Conservation (phyloP, 2,888 invertebrate species). For the Diplazon laetatorius region DNA sequence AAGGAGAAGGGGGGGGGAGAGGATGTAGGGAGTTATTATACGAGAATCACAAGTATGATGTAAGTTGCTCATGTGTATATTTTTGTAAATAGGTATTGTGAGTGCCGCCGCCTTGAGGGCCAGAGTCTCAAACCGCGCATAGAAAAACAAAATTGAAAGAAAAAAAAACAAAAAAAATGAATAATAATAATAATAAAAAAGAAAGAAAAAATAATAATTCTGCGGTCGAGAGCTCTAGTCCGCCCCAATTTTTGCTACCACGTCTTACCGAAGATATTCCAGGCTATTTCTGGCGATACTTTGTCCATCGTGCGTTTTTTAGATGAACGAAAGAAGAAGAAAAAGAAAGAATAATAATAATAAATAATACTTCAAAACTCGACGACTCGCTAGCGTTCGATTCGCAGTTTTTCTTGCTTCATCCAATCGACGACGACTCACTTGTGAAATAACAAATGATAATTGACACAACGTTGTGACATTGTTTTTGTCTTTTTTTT, state of each 20-base stretch:
- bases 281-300: slow-evolving; percentile 71
- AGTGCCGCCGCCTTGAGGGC: slow-evolving; percentile 80
- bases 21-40: slow-evolving; percentile 52
- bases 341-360: too few species aligned
- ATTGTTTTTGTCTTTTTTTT: too few species aligned
- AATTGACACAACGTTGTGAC: neutral
- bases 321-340: too few species aligned
- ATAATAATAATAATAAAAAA: too few species aligned
- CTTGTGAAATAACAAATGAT: slow-evolving; percentile 5
- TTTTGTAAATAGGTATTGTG: slow-evolving; percentile 82
- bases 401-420: slow-evolving; percentile 39
- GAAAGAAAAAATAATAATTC: too few species aligned
- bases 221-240: slow-evolving; percentile 68
- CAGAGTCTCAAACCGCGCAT: slow-evolving; percentile 67
- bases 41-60: slow-evolving; percentile 72
- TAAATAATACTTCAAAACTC: slow-evolving; percentile 25
- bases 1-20: too few species aligned
- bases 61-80: slow-evolving; percentile 82
- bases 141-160: too few species aligned
- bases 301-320: slow-evolving; percentile 59
- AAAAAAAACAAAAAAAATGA: too few species aligned
- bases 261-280: slow-evolving; percentile 77
- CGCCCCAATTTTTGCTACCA: slow-evolving; percentile 80
- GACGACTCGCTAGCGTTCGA: slow-evolving; percentile 20
- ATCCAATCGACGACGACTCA: neutral